These are phyloP conservation scores for Syrphus vitripennis DNA, from an alignment of 2,888 invertebrate species.

Conservation along the genomic window DNA sequence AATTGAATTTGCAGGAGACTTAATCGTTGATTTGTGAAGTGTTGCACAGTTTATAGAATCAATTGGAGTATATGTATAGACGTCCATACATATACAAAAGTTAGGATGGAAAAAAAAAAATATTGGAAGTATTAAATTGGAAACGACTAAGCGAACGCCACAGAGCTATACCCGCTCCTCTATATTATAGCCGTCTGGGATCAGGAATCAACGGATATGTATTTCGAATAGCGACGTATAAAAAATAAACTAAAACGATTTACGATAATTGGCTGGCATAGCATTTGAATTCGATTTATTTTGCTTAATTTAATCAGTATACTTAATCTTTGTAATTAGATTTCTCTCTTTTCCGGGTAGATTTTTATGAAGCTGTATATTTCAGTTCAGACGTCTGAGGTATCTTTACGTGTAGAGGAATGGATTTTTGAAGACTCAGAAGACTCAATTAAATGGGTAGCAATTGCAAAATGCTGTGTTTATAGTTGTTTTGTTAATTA, in stretches of 20 bases:
- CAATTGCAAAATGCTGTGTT: neutral
- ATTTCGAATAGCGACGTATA: neutral
- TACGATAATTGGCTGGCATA: slow-evolving; percentile 50
- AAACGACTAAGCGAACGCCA: neutral
- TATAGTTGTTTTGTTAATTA: neutral
- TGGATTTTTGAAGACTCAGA: neutral
- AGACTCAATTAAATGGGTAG: neutral
- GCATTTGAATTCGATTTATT: slow-evolving; percentile 22
- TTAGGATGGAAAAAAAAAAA: neutral
- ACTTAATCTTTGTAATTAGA: slow-evolving; percentile 24
- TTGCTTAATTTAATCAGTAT: slow-evolving; percentile 35
- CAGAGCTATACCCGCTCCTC: too few species aligned
- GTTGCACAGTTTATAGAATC: slow-evolving; percentile 1
- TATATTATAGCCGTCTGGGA: neutral
- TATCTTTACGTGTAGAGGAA: neutral
- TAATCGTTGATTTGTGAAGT: slow-evolving; percentile 40
- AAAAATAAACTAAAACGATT: neutral
- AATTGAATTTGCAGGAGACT: slow-evolving; percentile 47
- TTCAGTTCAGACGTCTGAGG: neutral
- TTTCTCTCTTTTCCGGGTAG: neutral
- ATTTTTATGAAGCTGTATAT: neutral
- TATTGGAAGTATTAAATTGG: slow-evolving; percentile 20
- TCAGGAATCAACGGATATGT: neutral
- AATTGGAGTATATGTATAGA: slow-evolving; percentile 1
- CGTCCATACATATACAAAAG: neutral